These are phyloP conservation scores for Zeuzera pyrina DNA, from an alignment of 2,888 invertebrate genomes.

Conservation along the genomic window DNA sequence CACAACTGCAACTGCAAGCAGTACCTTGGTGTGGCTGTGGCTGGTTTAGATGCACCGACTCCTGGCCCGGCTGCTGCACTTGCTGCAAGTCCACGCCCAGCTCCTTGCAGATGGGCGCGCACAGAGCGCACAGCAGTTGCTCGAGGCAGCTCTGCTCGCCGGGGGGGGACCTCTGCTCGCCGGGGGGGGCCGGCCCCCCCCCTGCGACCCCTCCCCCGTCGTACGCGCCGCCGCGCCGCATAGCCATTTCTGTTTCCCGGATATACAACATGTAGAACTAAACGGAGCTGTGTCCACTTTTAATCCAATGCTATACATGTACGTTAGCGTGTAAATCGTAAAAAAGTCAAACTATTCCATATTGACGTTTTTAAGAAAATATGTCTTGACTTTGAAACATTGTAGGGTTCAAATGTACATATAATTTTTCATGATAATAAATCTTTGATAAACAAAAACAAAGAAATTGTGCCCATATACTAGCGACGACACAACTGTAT, in stretches of 20 bases:
- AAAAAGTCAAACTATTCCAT: no score
- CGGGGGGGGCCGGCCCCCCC: conserved; percentile 10
- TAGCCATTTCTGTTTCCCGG: conserved; percentile 43
- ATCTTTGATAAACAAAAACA: no score
- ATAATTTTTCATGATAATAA: no score
- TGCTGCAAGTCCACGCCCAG: conserved; percentile 57
- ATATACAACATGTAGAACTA: background rate
- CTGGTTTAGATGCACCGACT: conserved; percentile 51
- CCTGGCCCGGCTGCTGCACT: conserved; percentile 31
- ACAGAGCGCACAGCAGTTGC: conserved; percentile 59
- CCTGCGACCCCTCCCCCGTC: conserved; percentile 19
- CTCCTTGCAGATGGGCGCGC: conserved; percentile 66
- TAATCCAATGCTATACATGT: no score
- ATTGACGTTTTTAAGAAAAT: no score
- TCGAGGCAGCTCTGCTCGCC: conserved; percentile 52
- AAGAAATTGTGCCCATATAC: no score
- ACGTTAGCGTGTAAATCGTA: no score
- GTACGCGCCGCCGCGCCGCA: conserved; percentile 47
- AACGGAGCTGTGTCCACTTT: no score
- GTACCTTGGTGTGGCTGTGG: conserved; percentile 34
- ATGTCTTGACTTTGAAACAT: no score
- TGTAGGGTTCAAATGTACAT: no score
- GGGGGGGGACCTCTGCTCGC: conserved; percentile 17
- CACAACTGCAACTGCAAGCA: background rate
- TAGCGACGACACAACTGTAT: no score